These are phyloP conservation scores for Hybognathus amarus DNA, from an alignment of 2,797 vertebrate species.

Conservation along the genomic window DNA sequence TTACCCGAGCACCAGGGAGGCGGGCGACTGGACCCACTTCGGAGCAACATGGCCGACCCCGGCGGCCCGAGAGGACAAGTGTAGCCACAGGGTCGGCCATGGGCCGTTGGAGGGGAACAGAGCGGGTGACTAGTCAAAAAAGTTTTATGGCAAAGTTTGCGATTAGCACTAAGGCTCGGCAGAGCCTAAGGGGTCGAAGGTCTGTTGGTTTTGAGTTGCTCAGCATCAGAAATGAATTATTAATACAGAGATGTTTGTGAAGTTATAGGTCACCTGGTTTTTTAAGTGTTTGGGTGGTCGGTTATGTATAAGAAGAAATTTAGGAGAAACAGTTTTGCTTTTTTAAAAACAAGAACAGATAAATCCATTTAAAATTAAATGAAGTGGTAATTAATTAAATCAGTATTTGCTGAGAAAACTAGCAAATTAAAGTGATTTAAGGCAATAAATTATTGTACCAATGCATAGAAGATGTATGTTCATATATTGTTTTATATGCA, in stretches of 20 bases:
- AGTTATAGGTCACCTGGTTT: conserved; percentile 24
- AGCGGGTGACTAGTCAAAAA: conserved; percentile 46
- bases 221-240: conserved; percentile 53
- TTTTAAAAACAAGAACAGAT: neutral
- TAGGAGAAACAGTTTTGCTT: neutral
- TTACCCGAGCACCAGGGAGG: conserved; percentile 62
- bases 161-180: conserved; percentile 33
- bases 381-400: neutral
- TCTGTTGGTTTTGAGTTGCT: conserved; percentile 57
- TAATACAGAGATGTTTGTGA: conserved; percentile 44
- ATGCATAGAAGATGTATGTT: neutral
- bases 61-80: conserved; percentile 46
- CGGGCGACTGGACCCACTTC: conserved; percentile 50
- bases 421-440: neutral
- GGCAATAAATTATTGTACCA: neutral
- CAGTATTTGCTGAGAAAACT: neutral
- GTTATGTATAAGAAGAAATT: neutral
- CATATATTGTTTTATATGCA: neutral
- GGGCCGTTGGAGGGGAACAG: conserved; percentile 52
- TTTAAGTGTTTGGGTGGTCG: conserved; percentile 5
- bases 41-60: conserved; percentile 44
- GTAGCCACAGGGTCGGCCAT: conserved; percentile 50
- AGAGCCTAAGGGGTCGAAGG: conserved; percentile 51
- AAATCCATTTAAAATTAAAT: neutral
- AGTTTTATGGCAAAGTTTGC: conserved; percentile 52